Evolutionary conservation across 2,113 vertebrate genomes (phyloP).

Genomic region (Larimichthys crocea): DNA sequence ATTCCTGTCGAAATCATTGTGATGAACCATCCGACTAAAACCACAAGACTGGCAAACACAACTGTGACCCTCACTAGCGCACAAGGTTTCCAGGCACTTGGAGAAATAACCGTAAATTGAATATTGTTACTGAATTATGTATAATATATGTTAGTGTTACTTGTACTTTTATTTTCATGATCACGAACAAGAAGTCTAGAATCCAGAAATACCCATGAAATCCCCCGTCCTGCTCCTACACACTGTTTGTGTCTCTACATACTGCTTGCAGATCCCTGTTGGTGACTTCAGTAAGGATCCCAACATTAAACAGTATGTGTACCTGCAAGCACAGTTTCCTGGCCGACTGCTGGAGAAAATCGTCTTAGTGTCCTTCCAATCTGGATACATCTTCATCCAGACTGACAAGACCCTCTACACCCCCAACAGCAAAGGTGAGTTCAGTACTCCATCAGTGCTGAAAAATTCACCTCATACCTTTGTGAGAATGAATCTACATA

Average conservation of each 20-base stretch:
- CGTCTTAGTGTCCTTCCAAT: slow-evolving; percentile 18
- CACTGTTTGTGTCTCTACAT: background rate
- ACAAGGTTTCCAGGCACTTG: slow-evolving; percentile 61
- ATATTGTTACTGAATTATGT: background rate
- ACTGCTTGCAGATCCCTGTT: background rate
- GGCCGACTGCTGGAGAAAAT: slow-evolving; percentile 70
- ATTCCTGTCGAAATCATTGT: slow-evolving; percentile 52
- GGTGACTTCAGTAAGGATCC: too few species aligned
- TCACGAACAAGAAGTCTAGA: background rate
- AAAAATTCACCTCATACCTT: background rate
- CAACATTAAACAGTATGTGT: slow-evolving; percentile 31
- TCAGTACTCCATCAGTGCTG: fast-evolving
- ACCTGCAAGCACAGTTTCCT: slow-evolving; percentile 73
- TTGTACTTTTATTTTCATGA: background rate
- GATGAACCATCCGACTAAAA: slow-evolving; percentile 74
- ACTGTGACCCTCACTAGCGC: slow-evolving; percentile 45
- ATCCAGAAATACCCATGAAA: fast-evolving
- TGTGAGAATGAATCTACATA: background rate
- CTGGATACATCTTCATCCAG: too few species aligned
- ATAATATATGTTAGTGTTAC: too few species aligned
- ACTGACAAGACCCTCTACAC: slow-evolving; percentile 69
- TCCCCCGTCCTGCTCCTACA: background rate
- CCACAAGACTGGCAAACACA: background rate
- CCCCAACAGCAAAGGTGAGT: slow-evolving; percentile 70
- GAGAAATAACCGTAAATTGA: slow-evolving; percentile 76